These are phyloP conservation scores for Bradysia coprophila DNA, from an alignment of 1,140 invertebrate genomes.

Conservation along the genomic window DNA sequence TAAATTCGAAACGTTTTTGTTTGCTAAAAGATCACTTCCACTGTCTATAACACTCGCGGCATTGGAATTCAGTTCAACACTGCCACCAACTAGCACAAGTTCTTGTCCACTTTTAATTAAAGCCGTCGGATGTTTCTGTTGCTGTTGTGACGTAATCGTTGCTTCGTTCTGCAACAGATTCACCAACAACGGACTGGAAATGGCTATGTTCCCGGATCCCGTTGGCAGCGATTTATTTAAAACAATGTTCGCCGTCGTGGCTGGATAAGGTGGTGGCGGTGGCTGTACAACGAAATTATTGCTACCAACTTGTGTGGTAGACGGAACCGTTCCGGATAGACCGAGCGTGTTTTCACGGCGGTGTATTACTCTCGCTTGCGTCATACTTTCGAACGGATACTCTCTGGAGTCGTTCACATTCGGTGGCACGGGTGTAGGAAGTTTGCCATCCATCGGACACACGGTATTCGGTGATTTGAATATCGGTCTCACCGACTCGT, in stretches of 20 bases:
- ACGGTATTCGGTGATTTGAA: conserved; percentile 72
- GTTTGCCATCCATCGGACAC: conserved; percentile 55
- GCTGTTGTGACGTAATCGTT: conserved; percentile 8
- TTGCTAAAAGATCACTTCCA: background rate
- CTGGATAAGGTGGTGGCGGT: conserved; percentile 29
- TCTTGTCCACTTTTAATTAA: background rate
- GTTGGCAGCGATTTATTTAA: conserved; percentile 8
- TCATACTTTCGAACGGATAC: conserved; percentile 81
- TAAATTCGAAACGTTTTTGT: background rate
- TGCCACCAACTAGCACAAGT: background rate
- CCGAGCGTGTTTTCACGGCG: conserved; percentile 23
- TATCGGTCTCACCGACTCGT: conserved; percentile 26
- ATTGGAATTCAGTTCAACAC: background rate
- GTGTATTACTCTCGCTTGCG: conserved; percentile 49
- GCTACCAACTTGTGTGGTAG: too few relatives aligned
- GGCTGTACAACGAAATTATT: conserved; percentile 6
- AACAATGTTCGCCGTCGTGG: conserved; percentile 7
- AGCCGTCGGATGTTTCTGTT: background rate
- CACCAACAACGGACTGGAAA: conserved; percentile 77
- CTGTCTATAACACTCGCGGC: background rate
- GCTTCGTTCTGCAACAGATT: conserved; percentile 81
- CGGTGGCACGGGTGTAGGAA: conserved; percentile 30
- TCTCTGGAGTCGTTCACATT: conserved; percentile 27
- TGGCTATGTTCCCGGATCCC: conserved; percentile 30
- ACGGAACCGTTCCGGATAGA: background rate